A percentile compares a stretch with the other conserved stretches of the same genome.
These are phyloP conservation scores for Phalera bucephala DNA, from an alignment of 2,888 invertebrate species.

Conservation along the genomic window DNA sequence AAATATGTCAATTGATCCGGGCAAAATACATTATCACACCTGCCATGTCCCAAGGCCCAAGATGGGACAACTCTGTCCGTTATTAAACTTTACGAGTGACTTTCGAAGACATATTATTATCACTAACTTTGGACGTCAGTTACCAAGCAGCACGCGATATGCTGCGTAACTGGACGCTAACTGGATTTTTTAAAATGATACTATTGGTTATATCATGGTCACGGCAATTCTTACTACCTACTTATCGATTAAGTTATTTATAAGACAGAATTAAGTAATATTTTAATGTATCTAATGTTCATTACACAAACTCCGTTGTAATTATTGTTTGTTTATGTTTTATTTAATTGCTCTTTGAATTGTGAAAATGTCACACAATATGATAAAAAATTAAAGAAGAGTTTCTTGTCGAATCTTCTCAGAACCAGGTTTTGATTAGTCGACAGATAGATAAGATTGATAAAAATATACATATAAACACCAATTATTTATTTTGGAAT, in stretches of 20 bases:
- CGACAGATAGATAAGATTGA: too few species aligned
- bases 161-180: slow-evolving; percentile 2
- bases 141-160: not conserved
- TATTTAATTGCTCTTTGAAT: too few species aligned
- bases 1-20: not conserved
- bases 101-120: slow-evolving; percentile 22
- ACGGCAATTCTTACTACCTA: not conserved
- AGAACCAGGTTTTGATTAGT: too few species aligned
- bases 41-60: slow-evolving; percentile 86
- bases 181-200: not conserved
- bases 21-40: slow-evolving; percentile 58
- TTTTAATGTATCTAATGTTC: not conserved
- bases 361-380: too few species aligned
- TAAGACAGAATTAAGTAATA: too few species aligned
- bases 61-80: slow-evolving; percentile 75
- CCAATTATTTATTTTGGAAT: too few species aligned
- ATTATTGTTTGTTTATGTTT: not conserved
- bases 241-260: too few species aligned
- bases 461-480: too few species aligned
- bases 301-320: not conserved
- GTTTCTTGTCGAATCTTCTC: too few species aligned
- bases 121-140: slow-evolving; percentile 2
- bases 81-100: slow-evolving; percentile 69
- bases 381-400: too few species aligned
- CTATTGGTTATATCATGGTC: not conserved